Base-by-base conservation (phyloP, 2,888 invertebrate species). In the Prosopocoilus inquinatus region DNA sequence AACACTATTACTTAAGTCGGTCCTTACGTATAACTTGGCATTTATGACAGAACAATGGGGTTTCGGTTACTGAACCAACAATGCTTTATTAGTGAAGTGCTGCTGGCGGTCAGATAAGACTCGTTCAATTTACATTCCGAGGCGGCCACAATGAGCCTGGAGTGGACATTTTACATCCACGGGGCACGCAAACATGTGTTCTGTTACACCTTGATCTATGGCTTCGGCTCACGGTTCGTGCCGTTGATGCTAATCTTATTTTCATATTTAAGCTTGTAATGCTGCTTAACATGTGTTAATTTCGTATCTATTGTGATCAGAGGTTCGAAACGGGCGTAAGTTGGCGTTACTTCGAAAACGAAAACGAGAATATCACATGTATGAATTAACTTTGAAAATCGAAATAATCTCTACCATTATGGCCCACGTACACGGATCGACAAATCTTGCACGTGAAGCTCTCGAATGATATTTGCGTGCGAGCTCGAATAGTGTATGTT, bases 41-140 rank as follows among this genome's bases (percentile, higher is more conserved):
- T 65, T 65, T 64, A 67, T 64, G 66, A 67, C 68, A 66, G 69
- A 71, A 74, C 73, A 74, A 74, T 73, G 63, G 68, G 65, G 70
- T 71, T 74, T 73, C 72, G 70, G 72, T 74, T 73, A 73, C 71
- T 66, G 67, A 71, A 66, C 67, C 61, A 74, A 75, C 75, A 75
- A 75, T 75, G 73, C 71, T 73, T 74, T 74, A 75, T 75, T 74
- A 75, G 73, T 73, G 68, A 70, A 70, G 72, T 69, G 70, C 70
- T 72, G 72, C 71, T 73, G 72, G 68, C 67, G 67, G 68, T 64
- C 66, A 74, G 74, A 75, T 74, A 74, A 75, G 72, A 72, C 70
- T 68, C 68, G 73, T 76, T 75, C 74, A 74, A 75, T 76, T 76
- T 75, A 75, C 74, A 76, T 76, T 76, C 75, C 73, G 69, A 70